Base-by-base conservation (phyloP, 2,113 vertebrate species). In the Hirundichthys speculiger region DNA sequence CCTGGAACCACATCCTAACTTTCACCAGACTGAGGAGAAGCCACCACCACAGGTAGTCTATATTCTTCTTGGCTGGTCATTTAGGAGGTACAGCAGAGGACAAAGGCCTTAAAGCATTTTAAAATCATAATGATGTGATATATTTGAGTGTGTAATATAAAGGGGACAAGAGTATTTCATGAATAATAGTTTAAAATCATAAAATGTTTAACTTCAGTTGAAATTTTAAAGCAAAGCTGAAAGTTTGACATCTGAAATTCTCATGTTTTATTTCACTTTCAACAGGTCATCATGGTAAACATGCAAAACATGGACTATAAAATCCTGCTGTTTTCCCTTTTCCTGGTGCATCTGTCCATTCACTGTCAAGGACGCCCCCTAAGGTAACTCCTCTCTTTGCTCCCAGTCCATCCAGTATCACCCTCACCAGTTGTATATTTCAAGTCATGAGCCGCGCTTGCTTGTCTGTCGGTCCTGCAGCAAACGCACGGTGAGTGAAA, bases 401-500 rank as follows among this genome's bases (percentile, higher is more conserved):
- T n/a, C n/a, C n/a, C n/a, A n/a, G n/a, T n/a, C n/a, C n/a, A n/a
- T n/a, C n/a, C n/a, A n/a, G n/a, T n/a, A n/a, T n/a, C n/a, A n/a
- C n/a, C n/a, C n/a, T 27, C 14, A 0, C 39, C 4, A 12, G 25
- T 34, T 34, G 11, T 34, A 34, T 9, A 34, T 4, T 5, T 9
- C 7, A 34, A 34, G 30, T 34, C 11, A 34, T 34, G 30, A 34
- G 30, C 30, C 11, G 11, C 11, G 11, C 6, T 34, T 34, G 41
- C 11, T 34, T 13, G 2, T 19, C 8, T 41, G 22, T 3, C 51
- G 12, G 14, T 75, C 54, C 11, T 30, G 30, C 70, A 98, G 97
- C 60, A 96, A 92, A 60, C 86, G 96, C 72, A 91, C 96, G 0
- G 93, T 99, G 71, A 96, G 95, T 25, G 97, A 99, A 82, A 94